Evolutionary conservation across 2,888 invertebrate genomes (phyloP).

Genomic region (Aphrophora alni): DNA sequence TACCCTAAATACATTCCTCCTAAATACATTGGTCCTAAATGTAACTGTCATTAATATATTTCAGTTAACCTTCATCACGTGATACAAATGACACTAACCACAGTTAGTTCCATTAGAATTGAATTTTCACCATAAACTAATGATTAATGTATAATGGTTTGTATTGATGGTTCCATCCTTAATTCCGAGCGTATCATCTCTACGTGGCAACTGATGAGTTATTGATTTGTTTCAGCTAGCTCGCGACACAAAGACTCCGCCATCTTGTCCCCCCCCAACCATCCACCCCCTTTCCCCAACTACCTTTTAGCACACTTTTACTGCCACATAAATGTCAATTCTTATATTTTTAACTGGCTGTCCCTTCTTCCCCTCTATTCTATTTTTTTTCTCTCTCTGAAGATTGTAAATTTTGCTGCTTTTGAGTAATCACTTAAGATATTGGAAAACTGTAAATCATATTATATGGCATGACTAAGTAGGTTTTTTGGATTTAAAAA

Average conservation of each 20-base stretch:
- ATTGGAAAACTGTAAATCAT: neutral
- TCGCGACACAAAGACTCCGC: conserved; percentile 29
- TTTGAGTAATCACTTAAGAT: neutral
- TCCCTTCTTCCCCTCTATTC: neutral
- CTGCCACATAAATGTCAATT: conserved; percentile 2
- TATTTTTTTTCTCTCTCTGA: neutral
- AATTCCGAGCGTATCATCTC: neutral
- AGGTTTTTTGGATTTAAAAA: no score
- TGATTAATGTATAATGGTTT: neutral
- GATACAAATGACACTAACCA: no score
- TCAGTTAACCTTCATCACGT: neutral
- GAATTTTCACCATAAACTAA: neutral
- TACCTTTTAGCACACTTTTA: conserved; percentile 29
- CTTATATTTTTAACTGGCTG: conserved; percentile 6
- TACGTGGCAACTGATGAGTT: conserved; percentile 7
- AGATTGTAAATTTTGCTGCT: neutral
- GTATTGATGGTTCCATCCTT: neutral
- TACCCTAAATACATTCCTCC: no score
- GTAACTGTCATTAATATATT: no score
- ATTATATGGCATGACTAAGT: neutral
- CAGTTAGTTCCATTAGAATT: neutral
- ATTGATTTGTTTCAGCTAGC: conserved; percentile 33
- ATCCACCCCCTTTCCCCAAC: neutral
- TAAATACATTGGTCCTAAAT: no score
- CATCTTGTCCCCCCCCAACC: conserved; percentile 28